Percentiles rank a stretch among this genome's conserved stretches.
These are phyloP conservation scores for Thera britannica DNA, from an alignment of 2,888 invertebrate genomes.

Conservation along the genomic window DNA sequence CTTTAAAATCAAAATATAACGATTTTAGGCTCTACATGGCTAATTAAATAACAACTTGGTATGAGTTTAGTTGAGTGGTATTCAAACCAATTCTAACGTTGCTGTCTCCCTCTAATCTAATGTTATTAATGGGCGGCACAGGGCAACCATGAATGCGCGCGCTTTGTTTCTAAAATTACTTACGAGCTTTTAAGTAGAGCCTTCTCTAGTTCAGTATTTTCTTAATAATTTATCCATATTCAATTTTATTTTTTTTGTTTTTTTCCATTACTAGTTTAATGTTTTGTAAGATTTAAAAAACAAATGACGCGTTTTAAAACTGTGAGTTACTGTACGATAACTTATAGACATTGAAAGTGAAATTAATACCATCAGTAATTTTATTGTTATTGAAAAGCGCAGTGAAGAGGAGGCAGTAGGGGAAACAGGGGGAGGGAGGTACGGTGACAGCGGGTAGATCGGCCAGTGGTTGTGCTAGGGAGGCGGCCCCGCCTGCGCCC, in stretches of 20 bases:
- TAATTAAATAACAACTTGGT: neutral
- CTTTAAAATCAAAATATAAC: neutral
- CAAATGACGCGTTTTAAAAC: neutral
- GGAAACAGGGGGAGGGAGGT: constrained; percentile 53
- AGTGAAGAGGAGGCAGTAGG: constrained; percentile 52
- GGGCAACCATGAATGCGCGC: constrained; percentile 61
- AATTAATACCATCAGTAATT: constrained; percentile 54
- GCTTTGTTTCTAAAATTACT: constrained; percentile 46
- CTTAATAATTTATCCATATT: too few species aligned
- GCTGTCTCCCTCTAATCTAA: constrained; percentile 66
- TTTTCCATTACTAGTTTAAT: too few species aligned
- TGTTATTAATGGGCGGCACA: constrained; percentile 72
- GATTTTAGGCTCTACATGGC: constrained; percentile 1
- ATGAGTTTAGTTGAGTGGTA: neutral
- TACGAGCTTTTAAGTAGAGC: neutral
- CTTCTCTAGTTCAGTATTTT: too few species aligned
- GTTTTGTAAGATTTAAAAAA: too few species aligned
- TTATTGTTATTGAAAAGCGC: constrained; percentile 73
- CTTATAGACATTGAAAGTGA: constrained; percentile 49
- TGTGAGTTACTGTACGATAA: constrained; percentile 12
- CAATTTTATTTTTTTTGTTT: too few species aligned
- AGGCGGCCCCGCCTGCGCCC: constrained; percentile 58
- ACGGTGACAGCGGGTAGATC: constrained; percentile 74
- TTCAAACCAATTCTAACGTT: constrained; percentile 25
- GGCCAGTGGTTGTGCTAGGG: constrained; percentile 70